phyloP scores from a whole-genome alignment of 2,797 vertebrate genomes.

The Dermochelys coriacea region DNA sequence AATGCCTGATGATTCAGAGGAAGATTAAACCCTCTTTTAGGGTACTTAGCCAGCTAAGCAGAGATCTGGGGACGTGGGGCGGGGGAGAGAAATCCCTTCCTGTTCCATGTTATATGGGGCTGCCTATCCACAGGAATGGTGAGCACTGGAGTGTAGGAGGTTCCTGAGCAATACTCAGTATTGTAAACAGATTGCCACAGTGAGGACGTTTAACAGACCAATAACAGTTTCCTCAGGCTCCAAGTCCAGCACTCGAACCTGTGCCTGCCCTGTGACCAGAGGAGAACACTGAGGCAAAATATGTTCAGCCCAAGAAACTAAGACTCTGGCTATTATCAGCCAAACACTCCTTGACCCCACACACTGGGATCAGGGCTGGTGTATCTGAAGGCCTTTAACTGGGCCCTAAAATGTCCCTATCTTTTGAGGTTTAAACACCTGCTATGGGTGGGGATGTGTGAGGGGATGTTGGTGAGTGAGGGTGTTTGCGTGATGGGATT shows the following conservation, averaged over 20 bases:
- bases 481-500: neutral
- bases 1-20: neutral
- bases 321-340: neutral
- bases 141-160: neutral
- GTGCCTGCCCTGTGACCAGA: neutral
- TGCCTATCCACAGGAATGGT: neutral
- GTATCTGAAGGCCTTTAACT: neutral
- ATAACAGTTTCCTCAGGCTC: neutral
- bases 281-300: neutral
- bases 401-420: neutral
- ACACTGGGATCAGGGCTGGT: neutral
- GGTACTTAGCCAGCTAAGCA: neutral
- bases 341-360: neutral
- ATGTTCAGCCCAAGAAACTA: neutral
- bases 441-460: neutral
- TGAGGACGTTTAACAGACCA: neutral
- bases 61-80: fast-evolving
- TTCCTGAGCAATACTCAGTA: neutral
- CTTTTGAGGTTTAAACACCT: neutral
- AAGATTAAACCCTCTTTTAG: neutral
- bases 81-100: neutral
- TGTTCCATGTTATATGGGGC: neutral
- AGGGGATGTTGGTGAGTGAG: neutral
- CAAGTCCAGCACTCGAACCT: fast-evolving
- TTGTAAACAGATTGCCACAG: neutral